Conservation (phyloP, 2,888 invertebrate species). For the Adineta ricciae region DNA sequence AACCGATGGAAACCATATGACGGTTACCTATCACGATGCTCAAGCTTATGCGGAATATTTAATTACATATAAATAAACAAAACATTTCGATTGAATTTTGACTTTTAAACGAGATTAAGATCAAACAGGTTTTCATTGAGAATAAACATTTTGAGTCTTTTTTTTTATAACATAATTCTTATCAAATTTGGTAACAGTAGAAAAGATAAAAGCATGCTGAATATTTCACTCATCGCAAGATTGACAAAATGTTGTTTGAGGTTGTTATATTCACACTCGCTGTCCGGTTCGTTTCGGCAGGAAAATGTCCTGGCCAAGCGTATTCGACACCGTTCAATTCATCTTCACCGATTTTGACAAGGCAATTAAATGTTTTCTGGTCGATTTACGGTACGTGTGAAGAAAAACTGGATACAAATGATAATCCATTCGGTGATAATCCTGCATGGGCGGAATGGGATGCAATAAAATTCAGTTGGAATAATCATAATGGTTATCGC, state of each 20-base stretch:
- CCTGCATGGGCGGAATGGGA: background rate
- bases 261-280: background rate
- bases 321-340: background rate
- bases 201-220: too few species aligned
- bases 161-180: too few species aligned
- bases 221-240: too few species aligned
- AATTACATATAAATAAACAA: background rate
- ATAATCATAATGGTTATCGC: background rate
- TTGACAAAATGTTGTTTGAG: background rate
- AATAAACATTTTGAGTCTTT: too few species aligned
- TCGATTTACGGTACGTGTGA: background rate
- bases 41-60: background rate
- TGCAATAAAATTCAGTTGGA: background rate
- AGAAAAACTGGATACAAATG: background rate
- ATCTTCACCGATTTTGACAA: background rate
- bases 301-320: background rate
- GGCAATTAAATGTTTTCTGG: background rate
- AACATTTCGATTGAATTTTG: too few species aligned
- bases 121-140: too few species aligned
- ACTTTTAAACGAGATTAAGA: too few species aligned
- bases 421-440: background rate
- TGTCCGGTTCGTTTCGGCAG: background rate
- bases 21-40: background rate
- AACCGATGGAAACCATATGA: background rate
- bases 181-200: too few species aligned